phyloP scores from a whole-genome alignment of 2,888 invertebrate genomes.

The Lampropteryx suffumata region DNA sequence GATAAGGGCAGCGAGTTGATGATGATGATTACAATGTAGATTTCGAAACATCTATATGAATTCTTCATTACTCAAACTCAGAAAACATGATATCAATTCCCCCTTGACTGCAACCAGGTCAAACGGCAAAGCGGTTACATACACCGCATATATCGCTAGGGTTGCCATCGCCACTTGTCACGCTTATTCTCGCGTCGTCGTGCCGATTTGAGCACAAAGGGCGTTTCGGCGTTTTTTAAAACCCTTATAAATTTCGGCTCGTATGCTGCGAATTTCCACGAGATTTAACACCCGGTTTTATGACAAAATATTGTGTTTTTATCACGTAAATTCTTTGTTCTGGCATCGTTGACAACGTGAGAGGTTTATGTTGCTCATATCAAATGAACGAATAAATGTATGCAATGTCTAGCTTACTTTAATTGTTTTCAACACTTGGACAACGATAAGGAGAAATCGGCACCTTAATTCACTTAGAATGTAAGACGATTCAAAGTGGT shows the following conservation, averaged over 20 bases:
- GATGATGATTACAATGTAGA: too few relatives aligned
- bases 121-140: conserved; percentile 14
- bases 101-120: conserved; percentile 30
- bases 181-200: conserved; percentile 5
- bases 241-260: conserved; percentile 12
- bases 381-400: too few relatives aligned
- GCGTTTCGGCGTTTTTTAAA: conserved; percentile 6
- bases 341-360: too few relatives aligned
- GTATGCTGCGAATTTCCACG: neutral
- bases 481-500: too few relatives aligned
- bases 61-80: conserved; percentile 11
- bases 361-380: neutral
- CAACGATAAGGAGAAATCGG: too few relatives aligned
- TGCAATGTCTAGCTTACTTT: too few relatives aligned
- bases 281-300: neutral
- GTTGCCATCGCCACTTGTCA: conserved; percentile 16
- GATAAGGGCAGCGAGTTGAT: too few relatives aligned
- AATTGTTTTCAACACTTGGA: too few relatives aligned
- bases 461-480: too few relatives aligned
- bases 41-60: too few relatives aligned
- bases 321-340: too few relatives aligned
- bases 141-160: conserved; percentile 17
- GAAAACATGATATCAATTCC: conserved; percentile 24
- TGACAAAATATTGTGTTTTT: too few relatives aligned
- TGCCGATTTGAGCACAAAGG: conserved; percentile 18